Percentiles rank a stretch among this genome's conserved stretches.
phyloP scores from a whole-genome alignment of 2,113 vertebrate species.

The Hyperoodon ampullatus region DNA sequence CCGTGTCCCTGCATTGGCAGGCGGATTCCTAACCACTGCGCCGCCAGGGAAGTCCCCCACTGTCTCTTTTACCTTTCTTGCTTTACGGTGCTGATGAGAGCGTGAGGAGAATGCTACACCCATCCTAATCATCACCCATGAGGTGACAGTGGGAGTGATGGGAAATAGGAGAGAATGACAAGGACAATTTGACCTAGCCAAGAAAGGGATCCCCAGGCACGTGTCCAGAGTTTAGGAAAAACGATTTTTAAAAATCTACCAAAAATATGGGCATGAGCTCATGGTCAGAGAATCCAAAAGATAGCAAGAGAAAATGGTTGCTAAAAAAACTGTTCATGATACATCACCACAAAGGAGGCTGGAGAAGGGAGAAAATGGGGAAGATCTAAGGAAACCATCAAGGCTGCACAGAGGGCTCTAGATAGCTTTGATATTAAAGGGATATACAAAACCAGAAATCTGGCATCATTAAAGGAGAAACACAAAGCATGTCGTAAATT shows the following conservation, averaged over 20 bases:
- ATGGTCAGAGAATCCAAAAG: background rate
- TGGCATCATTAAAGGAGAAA: background rate
- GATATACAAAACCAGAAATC: background rate
- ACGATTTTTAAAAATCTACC: background rate
- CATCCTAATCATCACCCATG: background rate
- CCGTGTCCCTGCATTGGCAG: no score
- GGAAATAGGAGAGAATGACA: background rate
- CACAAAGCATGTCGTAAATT: background rate
- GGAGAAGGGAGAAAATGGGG: background rate
- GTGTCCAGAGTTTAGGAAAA: background rate
- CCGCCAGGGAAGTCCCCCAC: background rate
- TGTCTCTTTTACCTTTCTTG: background rate
- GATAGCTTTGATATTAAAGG: slow-evolving; percentile 40
- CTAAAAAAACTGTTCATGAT: background rate
- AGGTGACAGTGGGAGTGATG: background rate
- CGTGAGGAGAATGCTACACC: background rate
- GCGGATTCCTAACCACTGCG: no score
- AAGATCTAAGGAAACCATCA: background rate
- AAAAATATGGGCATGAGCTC: background rate
- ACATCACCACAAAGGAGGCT: background rate
- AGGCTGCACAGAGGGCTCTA: background rate
- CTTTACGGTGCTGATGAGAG: background rate
- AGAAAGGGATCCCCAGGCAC: slow-evolving; percentile 8
- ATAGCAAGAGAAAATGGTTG: background rate
- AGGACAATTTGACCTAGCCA: background rate